Conservation (phyloP, 1,140 invertebrate species). For the Drosophila littoralis region DNA sequence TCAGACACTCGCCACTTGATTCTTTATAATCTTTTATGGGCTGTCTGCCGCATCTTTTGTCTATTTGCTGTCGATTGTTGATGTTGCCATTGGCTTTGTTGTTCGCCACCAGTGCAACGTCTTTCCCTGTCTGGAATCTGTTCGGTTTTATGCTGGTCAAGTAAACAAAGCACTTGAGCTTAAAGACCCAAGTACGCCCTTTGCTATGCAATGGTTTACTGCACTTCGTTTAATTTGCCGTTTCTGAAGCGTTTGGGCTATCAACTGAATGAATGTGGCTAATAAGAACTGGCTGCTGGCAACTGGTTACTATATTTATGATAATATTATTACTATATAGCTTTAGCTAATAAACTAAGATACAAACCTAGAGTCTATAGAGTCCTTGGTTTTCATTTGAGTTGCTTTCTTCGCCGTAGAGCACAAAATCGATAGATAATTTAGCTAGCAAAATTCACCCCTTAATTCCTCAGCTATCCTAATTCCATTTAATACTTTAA, state of each 20-base stretch:
- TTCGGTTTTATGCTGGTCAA: constrained; percentile 47
- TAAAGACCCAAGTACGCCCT: constrained; percentile 38
- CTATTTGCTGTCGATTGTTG: constrained; percentile 54
- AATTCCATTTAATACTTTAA: not conserved
- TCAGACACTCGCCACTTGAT: constrained; percentile 19
- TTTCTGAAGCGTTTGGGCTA: constrained; percentile 29
- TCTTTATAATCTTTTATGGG: constrained; percentile 77
- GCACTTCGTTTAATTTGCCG: constrained; percentile 46
- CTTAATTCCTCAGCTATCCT: not conserved
- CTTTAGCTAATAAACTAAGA: not conserved
- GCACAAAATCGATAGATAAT: constrained; percentile 26
- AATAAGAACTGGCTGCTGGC: constrained; percentile 8
- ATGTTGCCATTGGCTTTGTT: constrained; percentile 55
- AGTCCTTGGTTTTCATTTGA: not conserved
- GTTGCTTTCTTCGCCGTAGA: not conserved
- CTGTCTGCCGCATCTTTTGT: constrained; percentile 67
- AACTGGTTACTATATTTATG: not conserved
- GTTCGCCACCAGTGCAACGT: constrained; percentile 30
- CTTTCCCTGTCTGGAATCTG: constrained; percentile 18
- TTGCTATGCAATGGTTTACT: constrained; percentile 41
- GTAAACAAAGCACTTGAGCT: constrained; percentile 57
- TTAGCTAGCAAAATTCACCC: not conserved
- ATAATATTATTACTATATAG: constrained; percentile 1
- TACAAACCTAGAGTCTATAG: too few relatives aligned
- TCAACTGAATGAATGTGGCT: constrained; percentile 15